phyloP scores from a whole-genome alignment of 2,113 vertebrate genomes.

The Gorsachius goisagi region DNA sequence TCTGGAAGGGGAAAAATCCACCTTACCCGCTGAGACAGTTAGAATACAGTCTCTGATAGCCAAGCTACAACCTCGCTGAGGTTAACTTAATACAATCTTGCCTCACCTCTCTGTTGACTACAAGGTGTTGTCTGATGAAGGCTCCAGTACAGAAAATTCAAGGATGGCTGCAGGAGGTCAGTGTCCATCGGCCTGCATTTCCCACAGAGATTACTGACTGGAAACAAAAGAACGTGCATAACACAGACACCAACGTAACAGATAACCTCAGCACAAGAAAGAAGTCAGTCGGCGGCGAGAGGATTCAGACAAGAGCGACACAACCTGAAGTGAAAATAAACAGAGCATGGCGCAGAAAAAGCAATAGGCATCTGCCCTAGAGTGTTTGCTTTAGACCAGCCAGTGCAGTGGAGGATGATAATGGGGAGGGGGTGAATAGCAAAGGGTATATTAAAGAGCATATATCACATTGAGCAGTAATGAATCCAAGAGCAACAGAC shows the following conservation, averaged over 20 bases:
- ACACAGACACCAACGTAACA: not conserved
- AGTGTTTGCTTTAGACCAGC: not conserved
- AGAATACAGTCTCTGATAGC: not conserved
- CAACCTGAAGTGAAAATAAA: not conserved
- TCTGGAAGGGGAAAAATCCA: not conserved
- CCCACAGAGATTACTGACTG: slow-evolving; percentile 89
- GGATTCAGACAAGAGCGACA: not conserved
- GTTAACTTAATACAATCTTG: not conserved
- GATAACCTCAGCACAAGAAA: not conserved
- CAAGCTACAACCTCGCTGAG: not conserved
- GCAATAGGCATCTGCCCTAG: not conserved
- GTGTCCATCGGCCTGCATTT: slow-evolving; percentile 73
- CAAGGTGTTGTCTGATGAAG: slow-evolving; percentile 79
- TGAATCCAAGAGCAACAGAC: not conserved
- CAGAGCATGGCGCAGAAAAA: not conserved
- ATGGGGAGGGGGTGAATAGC: not conserved
- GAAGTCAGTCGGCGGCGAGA: not conserved
- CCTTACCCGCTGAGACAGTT: not conserved
- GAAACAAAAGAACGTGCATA: not conserved
- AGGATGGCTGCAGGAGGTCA: slow-evolving; percentile 83
- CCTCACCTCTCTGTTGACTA: slow-evolving; percentile 87
- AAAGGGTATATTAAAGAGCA: not conserved
- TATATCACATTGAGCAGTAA: not conserved
- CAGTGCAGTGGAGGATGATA: not conserved
- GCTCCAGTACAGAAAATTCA: slow-evolving; percentile 90